phyloP scores from a whole-genome alignment of 2,888 invertebrate genomes.

The Eutolmus rufibarbis region DNA sequence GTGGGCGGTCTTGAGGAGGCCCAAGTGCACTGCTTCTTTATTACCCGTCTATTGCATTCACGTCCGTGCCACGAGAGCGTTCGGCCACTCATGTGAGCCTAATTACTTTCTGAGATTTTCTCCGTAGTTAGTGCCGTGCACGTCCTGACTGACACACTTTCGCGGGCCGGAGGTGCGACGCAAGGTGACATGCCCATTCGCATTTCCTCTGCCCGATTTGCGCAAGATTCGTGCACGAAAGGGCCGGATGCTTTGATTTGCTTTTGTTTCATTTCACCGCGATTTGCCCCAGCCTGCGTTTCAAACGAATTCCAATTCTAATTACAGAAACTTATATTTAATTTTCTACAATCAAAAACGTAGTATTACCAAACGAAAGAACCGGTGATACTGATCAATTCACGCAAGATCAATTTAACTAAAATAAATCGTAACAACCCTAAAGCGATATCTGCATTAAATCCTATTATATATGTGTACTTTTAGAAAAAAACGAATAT shows the following conservation, averaged over 20 bases:
- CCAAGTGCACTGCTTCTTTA: constrained; percentile 1
- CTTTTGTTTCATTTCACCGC: not conserved
- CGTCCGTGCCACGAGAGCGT: constrained; percentile 17
- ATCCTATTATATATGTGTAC: too few relatives aligned
- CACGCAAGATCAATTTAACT: too few relatives aligned
- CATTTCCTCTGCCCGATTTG: not conserved
- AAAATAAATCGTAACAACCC: too few relatives aligned
- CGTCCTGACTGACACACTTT: not conserved
- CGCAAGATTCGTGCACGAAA: not conserved
- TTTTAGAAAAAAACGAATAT: too few relatives aligned
- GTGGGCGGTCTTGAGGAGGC: not conserved
- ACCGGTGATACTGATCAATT: too few relatives aligned
- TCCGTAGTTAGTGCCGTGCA: not conserved
- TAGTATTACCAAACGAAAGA: too few relatives aligned
- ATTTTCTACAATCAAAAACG: not conserved
- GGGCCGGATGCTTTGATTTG: not conserved
- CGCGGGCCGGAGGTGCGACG: not conserved
- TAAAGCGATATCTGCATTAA: too few relatives aligned
- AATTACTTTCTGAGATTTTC: constrained; percentile 15
- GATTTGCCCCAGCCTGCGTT: not conserved
- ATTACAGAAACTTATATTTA: not conserved
- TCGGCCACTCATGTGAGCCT: constrained; percentile 31
- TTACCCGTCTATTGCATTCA: not conserved
- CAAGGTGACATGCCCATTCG: not conserved
- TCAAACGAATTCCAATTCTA: not conserved